Percentiles rank a stretch among this genome's conserved stretches.
These are phyloP conservation scores for Clusia tigrina DNA, from an alignment of 2,888 invertebrate species.

Conservation along the genomic window DNA sequence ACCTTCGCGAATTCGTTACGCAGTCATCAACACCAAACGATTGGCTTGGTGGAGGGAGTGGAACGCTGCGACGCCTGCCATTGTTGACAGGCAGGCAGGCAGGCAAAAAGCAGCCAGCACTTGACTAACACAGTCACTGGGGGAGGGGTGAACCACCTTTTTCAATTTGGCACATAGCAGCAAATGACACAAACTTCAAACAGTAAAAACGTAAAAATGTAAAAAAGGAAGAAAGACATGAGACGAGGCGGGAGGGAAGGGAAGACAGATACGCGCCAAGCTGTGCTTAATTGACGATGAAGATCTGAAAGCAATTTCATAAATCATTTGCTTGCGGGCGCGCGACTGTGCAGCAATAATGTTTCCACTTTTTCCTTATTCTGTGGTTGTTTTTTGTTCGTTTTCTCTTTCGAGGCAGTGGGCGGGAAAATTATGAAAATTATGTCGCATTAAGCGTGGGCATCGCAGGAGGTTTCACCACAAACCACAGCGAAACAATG, in stretches of 20 bases:
- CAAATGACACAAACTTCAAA: not conserved
- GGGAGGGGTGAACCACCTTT: too few species aligned
- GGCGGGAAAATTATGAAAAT: slow-evolving; percentile 15
- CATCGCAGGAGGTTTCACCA: not conserved
- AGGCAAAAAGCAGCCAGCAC: too few species aligned
- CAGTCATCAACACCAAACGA: too few species aligned
- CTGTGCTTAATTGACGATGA: slow-evolving; percentile 11
- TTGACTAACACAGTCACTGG: too few species aligned
- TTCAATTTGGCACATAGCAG: too few species aligned
- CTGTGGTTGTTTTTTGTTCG: too few species aligned
- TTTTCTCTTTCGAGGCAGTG: too few species aligned
- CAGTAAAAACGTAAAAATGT: not conserved
- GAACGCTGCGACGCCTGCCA: not conserved
- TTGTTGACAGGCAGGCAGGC: not conserved
- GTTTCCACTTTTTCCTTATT: too few species aligned
- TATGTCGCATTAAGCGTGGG: not conserved
- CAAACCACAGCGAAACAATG: not conserved
- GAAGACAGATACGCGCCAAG: not conserved
- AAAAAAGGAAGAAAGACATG: too few species aligned
- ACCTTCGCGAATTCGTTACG: not conserved
- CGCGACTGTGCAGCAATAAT: slow-evolving; percentile 19
- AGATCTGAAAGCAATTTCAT: slow-evolving; percentile 56
- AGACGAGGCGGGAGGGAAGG: not conserved
- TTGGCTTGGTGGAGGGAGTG: not conserved
- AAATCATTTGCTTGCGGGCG: slow-evolving; percentile 59